Evolutionary conservation across 2,888 invertebrate species (phyloP).

Genomic region (Conops quadrifasciatus): DNA sequence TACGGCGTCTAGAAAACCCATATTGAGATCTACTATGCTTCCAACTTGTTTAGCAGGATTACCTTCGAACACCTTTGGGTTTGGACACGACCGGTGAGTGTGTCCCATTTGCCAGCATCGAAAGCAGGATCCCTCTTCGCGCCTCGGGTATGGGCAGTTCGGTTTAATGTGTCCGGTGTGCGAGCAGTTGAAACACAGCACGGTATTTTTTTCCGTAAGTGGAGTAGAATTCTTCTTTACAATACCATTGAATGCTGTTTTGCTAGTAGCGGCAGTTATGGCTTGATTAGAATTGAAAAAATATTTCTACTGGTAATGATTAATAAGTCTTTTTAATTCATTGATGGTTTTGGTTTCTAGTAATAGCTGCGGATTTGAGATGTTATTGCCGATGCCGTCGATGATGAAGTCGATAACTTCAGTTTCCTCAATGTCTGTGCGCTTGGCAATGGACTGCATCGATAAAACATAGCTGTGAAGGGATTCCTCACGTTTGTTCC

Average conservation of each 20-base stretch:
- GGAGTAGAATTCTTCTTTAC: background rate
- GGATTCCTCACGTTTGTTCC: slow-evolving; percentile 9
- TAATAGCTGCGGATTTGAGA: slow-evolving; percentile 14
- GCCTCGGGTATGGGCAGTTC: slow-evolving; percentile 31
- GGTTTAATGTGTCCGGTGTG: slow-evolving; percentile 26
- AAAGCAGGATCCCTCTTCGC: slow-evolving; percentile 19
- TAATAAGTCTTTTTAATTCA: slow-evolving; percentile 21
- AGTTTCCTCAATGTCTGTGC: slow-evolving; percentile 23
- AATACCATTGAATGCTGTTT: background rate
- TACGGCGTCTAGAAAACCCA: background rate
- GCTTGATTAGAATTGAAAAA: background rate
- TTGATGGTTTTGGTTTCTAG: slow-evolving; percentile 5
- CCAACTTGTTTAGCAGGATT: background rate
- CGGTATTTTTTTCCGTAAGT: background rate
- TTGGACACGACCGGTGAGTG: slow-evolving; percentile 19
- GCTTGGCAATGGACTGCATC: slow-evolving; percentile 22
- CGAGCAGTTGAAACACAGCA: slow-evolving; percentile 21
- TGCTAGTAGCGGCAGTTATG: background rate
- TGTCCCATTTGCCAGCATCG: slow-evolving; percentile 25
- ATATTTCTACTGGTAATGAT: slow-evolving; percentile 22
- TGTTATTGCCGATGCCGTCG: slow-evolving; percentile 24
- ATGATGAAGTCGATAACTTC: slow-evolving; percentile 32
- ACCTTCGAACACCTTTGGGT: slow-evolving; percentile 8
- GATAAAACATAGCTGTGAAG: slow-evolving; percentile 24
- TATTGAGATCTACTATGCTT: too few species aligned